Conservation (phyloP, 2,797 vertebrate species). For the Alauda arvensis region DNA sequence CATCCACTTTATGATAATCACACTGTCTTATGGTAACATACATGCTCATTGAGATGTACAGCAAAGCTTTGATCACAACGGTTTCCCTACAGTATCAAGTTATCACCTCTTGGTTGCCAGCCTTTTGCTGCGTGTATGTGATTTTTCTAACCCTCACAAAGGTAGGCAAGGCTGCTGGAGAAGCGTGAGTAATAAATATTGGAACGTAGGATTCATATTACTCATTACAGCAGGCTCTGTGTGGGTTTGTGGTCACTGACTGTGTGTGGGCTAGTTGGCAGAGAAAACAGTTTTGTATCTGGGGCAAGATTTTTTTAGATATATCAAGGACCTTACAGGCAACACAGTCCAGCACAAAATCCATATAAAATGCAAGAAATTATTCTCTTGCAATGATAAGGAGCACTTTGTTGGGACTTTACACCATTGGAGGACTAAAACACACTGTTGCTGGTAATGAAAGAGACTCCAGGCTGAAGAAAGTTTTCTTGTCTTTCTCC, state of each 20-base stretch:
- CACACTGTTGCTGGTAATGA: neutral
- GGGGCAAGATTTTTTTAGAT: neutral
- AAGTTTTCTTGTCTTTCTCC: neutral
- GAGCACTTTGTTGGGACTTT: neutral
- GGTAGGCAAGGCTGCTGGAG: neutral
- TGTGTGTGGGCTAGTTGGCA: neutral
- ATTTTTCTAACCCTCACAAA: neutral
- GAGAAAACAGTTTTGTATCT: neutral
- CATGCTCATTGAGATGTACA: neutral
- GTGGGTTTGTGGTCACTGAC: conserved; percentile 9
- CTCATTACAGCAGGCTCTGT: neutral
- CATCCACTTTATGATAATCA: neutral
- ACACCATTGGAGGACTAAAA: neutral
- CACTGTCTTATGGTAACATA: neutral
- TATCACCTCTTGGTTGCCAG: neutral
- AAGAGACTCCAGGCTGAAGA: neutral
- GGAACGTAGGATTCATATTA: neutral
- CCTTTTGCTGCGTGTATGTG: neutral
- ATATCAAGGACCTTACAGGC: neutral
- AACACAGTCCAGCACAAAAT: neutral
- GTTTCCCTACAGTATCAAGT: neutral
- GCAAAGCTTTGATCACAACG: neutral
- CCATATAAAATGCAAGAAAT: neutral
- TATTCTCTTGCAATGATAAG: neutral
- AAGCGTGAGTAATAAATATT: neutral